These are phyloP conservation scores for Trogon melanurus DNA, from an alignment of 2,113 vertebrate species.

Conservation along the genomic window DNA sequence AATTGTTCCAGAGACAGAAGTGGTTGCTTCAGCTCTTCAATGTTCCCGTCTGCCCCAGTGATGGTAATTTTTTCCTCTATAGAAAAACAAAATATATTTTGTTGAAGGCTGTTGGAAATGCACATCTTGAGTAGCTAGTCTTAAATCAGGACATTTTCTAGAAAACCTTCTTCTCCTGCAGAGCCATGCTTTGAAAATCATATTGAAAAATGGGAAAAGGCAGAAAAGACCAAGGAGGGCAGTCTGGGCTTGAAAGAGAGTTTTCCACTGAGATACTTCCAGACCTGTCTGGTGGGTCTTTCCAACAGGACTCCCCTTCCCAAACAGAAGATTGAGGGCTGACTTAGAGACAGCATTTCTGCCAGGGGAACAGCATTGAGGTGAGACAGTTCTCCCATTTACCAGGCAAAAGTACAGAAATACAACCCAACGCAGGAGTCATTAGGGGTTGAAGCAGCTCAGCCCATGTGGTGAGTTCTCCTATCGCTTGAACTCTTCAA, in stretches of 20 bases:
- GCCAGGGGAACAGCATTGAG: neutral
- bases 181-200: neutral
- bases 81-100: neutral
- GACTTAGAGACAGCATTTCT: neutral
- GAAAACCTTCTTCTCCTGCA: neutral
- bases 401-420: neutral
- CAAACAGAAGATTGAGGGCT: neutral
- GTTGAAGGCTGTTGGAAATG: neutral
- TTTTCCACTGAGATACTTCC: neutral
- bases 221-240: neutral
- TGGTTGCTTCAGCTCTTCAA: neutral
- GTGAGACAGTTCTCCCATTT: neutral
- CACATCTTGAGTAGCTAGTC: neutral
- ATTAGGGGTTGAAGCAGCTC: neutral
- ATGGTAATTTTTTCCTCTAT: neutral
- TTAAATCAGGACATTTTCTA: neutral
- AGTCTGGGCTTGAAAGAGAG: neutral
- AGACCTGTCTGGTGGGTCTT: neutral
- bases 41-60: neutral
- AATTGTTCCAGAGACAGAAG: neutral
- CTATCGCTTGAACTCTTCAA: neutral
- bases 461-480: neutral
- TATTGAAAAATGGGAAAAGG: neutral
- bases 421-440: neutral
- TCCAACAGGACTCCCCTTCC: neutral